Percentiles rank a stretch among this genome's conserved stretches.
Evolutionary conservation across 2,113 vertebrate genomes (phyloP).

Genomic region (Symphodus melops): DNA sequence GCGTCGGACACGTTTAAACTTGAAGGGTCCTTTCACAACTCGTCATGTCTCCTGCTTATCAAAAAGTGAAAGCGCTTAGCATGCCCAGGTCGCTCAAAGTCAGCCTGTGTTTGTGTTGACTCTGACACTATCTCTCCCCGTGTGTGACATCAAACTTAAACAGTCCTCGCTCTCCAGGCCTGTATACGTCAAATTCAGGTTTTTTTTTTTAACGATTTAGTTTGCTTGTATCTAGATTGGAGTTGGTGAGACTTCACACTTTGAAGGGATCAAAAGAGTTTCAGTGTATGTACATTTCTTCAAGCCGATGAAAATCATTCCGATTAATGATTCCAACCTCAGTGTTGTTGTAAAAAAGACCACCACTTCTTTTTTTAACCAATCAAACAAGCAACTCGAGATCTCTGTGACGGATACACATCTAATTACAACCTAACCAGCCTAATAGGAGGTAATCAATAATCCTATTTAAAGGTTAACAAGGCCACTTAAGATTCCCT

Average conservation of each 20-base stretch:
- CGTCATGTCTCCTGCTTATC: conserved; percentile 69
- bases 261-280: conserved; percentile 38
- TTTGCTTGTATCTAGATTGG: conserved; percentile 30
- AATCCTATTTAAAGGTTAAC: conserved; percentile 50
- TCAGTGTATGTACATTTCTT: background rate
- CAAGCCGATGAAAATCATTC: too few species aligned
- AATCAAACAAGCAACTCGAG: conserved; percentile 60
- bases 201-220: conserved; percentile 37
- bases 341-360: conserved; percentile 22
- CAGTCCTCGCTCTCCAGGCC: conserved; percentile 21
- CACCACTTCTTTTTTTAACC: conserved; percentile 23
- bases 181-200: conserved; percentile 23
- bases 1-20: conserved; percentile 55
- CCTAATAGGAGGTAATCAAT: conserved; percentile 51
- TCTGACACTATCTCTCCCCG: conserved; percentile 56
- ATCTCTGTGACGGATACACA: conserved; percentile 43
- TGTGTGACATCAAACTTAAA: conserved; percentile 43
- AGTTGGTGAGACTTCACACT: conserved; percentile 7
- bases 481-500: conserved; percentile 54
- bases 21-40: conserved; percentile 68
- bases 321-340: too few species aligned
- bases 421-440: conserved; percentile 58
- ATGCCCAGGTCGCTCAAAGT: conserved; percentile 53
- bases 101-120: conserved; percentile 58
- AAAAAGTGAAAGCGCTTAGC: conserved; percentile 43